Evolutionary conservation across 2,888 invertebrate species (phyloP).

Genomic region (Baccha elongata): DNA sequence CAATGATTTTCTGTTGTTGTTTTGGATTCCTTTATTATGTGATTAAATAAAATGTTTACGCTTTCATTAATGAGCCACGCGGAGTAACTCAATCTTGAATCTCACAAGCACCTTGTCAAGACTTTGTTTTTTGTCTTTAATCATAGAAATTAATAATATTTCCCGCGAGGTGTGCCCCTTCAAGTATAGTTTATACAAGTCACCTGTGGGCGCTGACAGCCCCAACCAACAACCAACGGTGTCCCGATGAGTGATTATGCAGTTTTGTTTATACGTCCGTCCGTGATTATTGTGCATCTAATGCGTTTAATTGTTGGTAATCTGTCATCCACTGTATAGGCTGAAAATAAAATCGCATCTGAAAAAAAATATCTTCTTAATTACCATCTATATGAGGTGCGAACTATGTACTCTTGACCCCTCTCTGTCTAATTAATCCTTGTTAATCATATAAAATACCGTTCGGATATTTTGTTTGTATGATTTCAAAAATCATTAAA

Average conservation of each 20-base stretch:
- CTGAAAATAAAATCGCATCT: not conserved
- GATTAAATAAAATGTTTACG: constrained; percentile 60
- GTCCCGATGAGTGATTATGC: constrained; percentile 68
- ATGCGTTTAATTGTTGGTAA: constrained; percentile 63
- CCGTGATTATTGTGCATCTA: constrained; percentile 66
- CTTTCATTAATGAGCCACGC: constrained; percentile 42
- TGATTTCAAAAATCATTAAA: constrained; percentile 16
- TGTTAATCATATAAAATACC: constrained; percentile 37
- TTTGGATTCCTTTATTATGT: constrained; percentile 30
- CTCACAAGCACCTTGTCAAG: constrained; percentile 34
- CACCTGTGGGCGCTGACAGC: constrained; percentile 14
- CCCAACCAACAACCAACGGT: constrained; percentile 12
- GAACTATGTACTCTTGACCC: constrained; percentile 47
- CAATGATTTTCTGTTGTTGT: not conserved
- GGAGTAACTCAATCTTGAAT: constrained; percentile 19
- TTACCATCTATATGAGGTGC: constrained; percentile 54
- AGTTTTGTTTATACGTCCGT: constrained; percentile 49
- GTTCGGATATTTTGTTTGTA: constrained; percentile 1
- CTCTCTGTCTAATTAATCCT: constrained; percentile 43
- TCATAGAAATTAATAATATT: constrained; percentile 65
- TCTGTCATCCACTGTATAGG: constrained; percentile 49
- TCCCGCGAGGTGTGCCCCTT: not conserved
- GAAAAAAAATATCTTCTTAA: constrained; percentile 48
- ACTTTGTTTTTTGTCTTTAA: constrained; percentile 55
- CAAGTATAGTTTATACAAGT: not conserved